Percentiles rank a stretch among this genome's conserved stretches.
phyloP scores from a whole-genome alignment of 2,113 vertebrate species.

The Ptyas mucosa region DNA sequence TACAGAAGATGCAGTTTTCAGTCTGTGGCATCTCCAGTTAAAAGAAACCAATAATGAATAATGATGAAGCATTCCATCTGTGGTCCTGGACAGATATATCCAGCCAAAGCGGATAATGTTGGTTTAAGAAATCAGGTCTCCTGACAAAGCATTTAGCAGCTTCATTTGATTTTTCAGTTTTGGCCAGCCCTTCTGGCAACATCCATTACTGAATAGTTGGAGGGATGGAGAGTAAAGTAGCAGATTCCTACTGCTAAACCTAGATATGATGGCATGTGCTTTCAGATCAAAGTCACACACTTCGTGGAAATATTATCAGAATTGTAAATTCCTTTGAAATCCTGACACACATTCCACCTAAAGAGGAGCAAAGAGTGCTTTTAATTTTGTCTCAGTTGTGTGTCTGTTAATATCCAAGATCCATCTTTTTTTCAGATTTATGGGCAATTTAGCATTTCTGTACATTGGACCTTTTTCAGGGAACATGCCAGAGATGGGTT shows the following conservation, averaged over 20 bases:
- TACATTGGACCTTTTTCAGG: not conserved
- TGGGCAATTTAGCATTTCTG: not conserved
- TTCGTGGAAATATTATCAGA: not conserved
- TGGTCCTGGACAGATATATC: not conserved
- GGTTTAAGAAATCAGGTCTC: not conserved
- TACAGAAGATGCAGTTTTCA: not conserved
- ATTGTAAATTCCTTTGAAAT: not conserved
- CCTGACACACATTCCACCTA: not conserved
- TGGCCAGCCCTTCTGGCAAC: not conserved
- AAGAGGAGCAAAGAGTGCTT: not conserved
- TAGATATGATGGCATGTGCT: not conserved
- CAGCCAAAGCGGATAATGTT: not conserved
- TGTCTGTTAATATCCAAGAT: not conserved
- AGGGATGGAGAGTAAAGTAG: not conserved
- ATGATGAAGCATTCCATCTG: not conserved
- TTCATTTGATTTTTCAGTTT: not conserved
- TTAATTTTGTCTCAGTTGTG: not conserved
- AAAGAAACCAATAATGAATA: not conserved
- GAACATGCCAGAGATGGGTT: not conserved
- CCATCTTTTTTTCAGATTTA: not conserved
- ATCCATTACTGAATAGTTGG: too few relatives aligned
- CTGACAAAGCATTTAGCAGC: not conserved
- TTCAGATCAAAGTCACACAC: not conserved
- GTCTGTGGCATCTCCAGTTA: not conserved
- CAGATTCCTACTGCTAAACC: not conserved